Base-by-base conservation (phyloP, 2,888 invertebrate genomes). In the Drosophila lutescens region DNA sequence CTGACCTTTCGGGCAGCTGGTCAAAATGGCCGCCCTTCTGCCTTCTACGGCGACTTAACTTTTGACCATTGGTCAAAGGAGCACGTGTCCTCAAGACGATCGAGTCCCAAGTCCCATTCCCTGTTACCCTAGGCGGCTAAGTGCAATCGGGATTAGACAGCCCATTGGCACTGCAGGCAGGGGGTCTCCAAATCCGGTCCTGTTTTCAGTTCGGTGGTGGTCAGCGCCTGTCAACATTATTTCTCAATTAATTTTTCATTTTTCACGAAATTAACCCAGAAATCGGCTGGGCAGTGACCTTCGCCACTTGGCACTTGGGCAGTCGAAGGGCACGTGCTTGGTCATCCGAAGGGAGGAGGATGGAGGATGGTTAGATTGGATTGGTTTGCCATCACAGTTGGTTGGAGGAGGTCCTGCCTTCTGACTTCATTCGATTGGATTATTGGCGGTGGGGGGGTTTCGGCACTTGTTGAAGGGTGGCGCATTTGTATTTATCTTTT, bases 201-300 rank as follows among this genome's bases (percentile, higher is more conserved):
- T 50, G n/a, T 44, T n/a, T 5, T 15, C 30, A 23, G 9, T 57
- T 58, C 26, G 49, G 59, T 75, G 80, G 87, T 84, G 91, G 91
- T 88, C 88, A 88, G 83, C 78, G 78, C 85, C 79, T 89, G 90
- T 90, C 91, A 91, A 82, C 91, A 90, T 88, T 90, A 88, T 91
- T 90, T 85, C 87, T 83, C 90, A 91, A 91, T 91, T 90, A 91
- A 91, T 91, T 86, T 84, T 85, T 79, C 82, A 90, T 91, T 90
- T 90, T 90, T 91, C 90, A 90, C 83, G 76, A 89, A 89, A 88
- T 89, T 90, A 88, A 88, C 77, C 86, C 83, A 86, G 86, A 88
- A 86, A 76, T 89, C 54, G 71, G 43, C 68, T 88, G 86, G 68
- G 53, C 83, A 85, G 80, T 89, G 89, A 85, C 85, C 89, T 88